Base-by-base conservation (phyloP, 35 echinoderm and acorn worm species). In the Chiridota heheva region DNA sequence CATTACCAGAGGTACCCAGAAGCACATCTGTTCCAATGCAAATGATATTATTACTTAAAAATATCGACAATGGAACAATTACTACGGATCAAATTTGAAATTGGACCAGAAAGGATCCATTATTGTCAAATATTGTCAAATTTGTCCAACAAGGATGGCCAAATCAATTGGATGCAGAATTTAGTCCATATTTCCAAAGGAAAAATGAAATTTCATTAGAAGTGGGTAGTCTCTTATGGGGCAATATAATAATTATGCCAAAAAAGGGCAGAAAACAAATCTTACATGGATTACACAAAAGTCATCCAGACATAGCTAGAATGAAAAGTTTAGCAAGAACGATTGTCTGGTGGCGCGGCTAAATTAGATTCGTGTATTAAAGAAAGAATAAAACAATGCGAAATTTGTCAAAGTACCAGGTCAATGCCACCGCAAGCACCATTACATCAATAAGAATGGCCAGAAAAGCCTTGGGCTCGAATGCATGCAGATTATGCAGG, bases 401-500 rank as follows among this genome's bases (percentile, higher is more conserved):
- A 51, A 12, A 45, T 3, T 42, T 89, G 86, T 62, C 63, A 80
- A 63, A 4, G 1, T 26, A 73, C 42, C 34, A 48, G 70, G 13
- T 57, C 79, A 28, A 13, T 44, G 10, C 91, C 81, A 46, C 53
- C 73, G 28, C 39, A 62, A 57, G 72, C 81, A 64, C 91, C 80
- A 1, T 18, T 84, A 6, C 56, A 88, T 45, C 81, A 72, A 36
- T 85, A 86, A 81, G 74, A 88, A 31, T 89, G 61, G 44, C 85
- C 84, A 12, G 71, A 34, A 25, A 5, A 26, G 1, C 85, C 90
- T 57, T 93, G 90, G 80, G 44, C 12, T 13, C 2, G 85, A 29
- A n/a, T 93, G 2, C 91, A 88, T 42, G 47, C 83, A 36, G 84
- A 93, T 60, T 91, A 78, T 84, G 79, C 84, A 1, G 90, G 84